These are phyloP conservation scores for Hanleya hanleyi DNA, from an alignment of 2,888 invertebrate species.

Conservation along the genomic window DNA sequence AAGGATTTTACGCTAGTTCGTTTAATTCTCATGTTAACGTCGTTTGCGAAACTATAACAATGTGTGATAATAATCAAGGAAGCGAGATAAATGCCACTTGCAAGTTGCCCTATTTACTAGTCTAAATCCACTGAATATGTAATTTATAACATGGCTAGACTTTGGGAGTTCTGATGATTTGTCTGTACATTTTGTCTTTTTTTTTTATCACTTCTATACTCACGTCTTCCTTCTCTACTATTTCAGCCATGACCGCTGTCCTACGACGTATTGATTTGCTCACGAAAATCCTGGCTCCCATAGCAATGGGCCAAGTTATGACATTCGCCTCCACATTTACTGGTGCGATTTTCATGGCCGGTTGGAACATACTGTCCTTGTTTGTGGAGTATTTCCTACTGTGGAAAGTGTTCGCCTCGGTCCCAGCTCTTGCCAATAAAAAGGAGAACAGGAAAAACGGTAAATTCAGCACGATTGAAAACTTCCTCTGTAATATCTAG, in stretches of 20 bases:
- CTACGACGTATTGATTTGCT: constrained; percentile 74
- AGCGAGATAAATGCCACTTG: too few relatives aligned
- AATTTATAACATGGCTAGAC: too few relatives aligned
- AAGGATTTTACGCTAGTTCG: too few relatives aligned
- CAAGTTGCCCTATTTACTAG: too few relatives aligned
- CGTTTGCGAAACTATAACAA: too few relatives aligned
- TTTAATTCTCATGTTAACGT: too few relatives aligned
- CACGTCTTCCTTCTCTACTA: background rate
- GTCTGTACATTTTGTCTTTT: background rate
- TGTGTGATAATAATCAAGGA: too few relatives aligned
- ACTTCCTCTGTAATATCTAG: too few relatives aligned
- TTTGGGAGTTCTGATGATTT: too few relatives aligned
- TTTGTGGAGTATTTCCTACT: constrained; percentile 72
- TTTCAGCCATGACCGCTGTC: constrained; percentile 73
- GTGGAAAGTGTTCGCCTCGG: constrained; percentile 63
- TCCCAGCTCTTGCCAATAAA: constrained; percentile 64
- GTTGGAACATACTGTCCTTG: constrained; percentile 74
- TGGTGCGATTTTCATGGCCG: constrained; percentile 55
- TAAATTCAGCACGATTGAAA: too few relatives aligned
- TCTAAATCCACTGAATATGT: too few relatives aligned
- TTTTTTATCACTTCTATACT: background rate
- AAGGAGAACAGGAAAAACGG: too few relatives aligned
- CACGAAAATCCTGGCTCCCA: constrained; percentile 73
- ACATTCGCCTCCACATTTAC: constrained; percentile 30
- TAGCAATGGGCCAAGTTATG: constrained; percentile 73